Evolutionary conservation across 2,888 invertebrate species (phyloP), one percentile per base, ranked within the genome.

Genomic region (Dendrolimus pini): DNA sequence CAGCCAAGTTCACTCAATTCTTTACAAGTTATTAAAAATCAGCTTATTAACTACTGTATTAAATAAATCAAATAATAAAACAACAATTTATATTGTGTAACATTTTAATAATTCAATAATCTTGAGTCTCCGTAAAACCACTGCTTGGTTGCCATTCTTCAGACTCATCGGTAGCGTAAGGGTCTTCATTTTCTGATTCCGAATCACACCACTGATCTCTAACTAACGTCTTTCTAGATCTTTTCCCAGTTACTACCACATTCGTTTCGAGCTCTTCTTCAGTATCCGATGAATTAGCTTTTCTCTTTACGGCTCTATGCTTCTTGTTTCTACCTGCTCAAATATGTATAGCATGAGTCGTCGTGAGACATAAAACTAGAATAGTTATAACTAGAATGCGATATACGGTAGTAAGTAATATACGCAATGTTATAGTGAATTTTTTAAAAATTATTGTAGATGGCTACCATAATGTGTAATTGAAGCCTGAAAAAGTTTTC

Each of bases 61-160:
- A 3, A 30, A 30, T 30, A 30, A 14, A 1, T 14, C 30, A 30
- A 30, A 30, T 30, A 30, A 30, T 30, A 30, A 3, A 30, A 30
- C 30, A 30, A 30, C 30, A 30, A 30, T 6, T 30, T 30, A 30
- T 30, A 30, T 30, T 30, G 6, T 6, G 30, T 30, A 30, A 6
- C 3, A 6, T 30, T 30, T 6, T 30, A 30, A 6, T 30, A 3
- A 30, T 47, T 47, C 12, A 47, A 47, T 47, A 47, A 47, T 70
- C 76, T 63, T 72, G 80, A 61, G 66, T 82, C 58, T 67, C 70
- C n/a, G 69, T 72, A 52, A 68, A 65, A 56, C 72, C 75, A 58
- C 71, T 74, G 1, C 70, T 62, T 0, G 92, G 92, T 41, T 78
- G 67, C 85, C 91, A 92, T 53, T 92, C 92, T 57, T 91, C 91